A percentile compares a stretch with the other conserved stretches of the same genome.
phyloP scores from a whole-genome alignment of 2,888 invertebrate genomes.

The Lasioglossum vierecki region DNA sequence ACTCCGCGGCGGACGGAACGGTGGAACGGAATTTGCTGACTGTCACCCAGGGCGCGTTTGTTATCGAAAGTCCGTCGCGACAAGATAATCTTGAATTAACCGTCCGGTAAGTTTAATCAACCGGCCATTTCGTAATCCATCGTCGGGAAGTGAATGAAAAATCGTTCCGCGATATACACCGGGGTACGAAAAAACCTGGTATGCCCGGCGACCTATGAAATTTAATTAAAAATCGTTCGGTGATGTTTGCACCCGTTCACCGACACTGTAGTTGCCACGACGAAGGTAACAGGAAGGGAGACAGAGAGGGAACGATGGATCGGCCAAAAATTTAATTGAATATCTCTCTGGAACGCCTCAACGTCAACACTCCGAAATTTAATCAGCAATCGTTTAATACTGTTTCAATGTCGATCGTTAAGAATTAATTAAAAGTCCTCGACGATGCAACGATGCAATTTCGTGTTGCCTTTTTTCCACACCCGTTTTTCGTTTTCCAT shows the following conservation, averaged over 20 bases:
- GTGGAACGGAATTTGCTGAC: constrained; percentile 9
- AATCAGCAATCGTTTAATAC: constrained; percentile 33
- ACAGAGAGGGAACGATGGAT: not conserved
- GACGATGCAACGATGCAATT: not conserved
- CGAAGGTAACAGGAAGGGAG: not conserved
- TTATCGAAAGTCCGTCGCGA: constrained; percentile 1
- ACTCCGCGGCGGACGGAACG: not conserved
- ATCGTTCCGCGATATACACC: not conserved
- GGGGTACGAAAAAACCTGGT: not conserved
- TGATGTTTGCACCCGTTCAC: not conserved
- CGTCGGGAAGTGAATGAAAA: constrained; percentile 4
- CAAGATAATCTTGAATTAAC: constrained; percentile 9
- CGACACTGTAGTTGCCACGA: not conserved
- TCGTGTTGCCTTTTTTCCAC: not conserved
- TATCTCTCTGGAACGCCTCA: constrained; percentile 10
- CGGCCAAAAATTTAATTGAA: constrained; percentile 22
- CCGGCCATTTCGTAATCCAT: not conserved
- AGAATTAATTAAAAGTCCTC: constrained; percentile 16
- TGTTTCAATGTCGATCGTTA: constrained; percentile 19
- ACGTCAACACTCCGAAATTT: constrained; percentile 31
- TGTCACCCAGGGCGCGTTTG: constrained; percentile 7
- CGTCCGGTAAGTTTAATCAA: not conserved
- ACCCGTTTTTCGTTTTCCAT: not conserved
- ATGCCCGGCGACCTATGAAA: not conserved
- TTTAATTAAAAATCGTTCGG: constrained; percentile 38